Evolutionary conservation across 2,888 invertebrate genomes (phyloP).

Genomic region (Amblyjoppa fuscipennis): DNA sequence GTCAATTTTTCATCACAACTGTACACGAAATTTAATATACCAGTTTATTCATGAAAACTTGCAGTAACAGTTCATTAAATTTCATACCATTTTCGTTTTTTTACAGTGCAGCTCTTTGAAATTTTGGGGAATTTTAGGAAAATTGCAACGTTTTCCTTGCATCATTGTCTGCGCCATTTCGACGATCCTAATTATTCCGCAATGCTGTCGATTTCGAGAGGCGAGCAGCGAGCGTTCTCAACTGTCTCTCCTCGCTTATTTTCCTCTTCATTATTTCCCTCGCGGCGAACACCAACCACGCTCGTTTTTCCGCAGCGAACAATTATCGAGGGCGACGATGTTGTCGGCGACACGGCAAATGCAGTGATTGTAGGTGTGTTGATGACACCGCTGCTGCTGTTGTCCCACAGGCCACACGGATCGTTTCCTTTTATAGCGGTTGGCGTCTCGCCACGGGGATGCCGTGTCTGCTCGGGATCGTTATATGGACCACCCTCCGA

Average conservation of each 20-base stretch:
- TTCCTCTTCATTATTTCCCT: slow-evolving; percentile 20
- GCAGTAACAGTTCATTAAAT: no score
- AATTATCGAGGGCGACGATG: slow-evolving; percentile 32
- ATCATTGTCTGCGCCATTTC: no score
- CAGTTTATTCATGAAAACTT: no score
- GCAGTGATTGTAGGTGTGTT: not conserved
- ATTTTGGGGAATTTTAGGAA: no score
- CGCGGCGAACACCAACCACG: not conserved
- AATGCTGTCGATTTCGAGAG: no score
- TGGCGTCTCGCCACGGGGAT: slow-evolving; percentile 56
- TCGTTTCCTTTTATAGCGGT: slow-evolving; percentile 53
- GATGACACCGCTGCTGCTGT: slow-evolving; percentile 5
- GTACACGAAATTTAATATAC: no score
- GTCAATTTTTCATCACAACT: no score
- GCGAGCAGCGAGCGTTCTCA: not conserved
- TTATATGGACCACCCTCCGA: slow-evolving; percentile 61
- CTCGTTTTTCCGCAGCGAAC: not conserved
- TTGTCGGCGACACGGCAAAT: slow-evolving; percentile 1
- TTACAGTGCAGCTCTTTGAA: no score
- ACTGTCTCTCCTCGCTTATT: not conserved
- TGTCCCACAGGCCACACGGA: slow-evolving; percentile 4
- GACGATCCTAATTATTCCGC: no score
- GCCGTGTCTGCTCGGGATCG: slow-evolving; percentile 27
- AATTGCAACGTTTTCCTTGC: no score
- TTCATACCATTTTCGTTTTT: no score